A percentile compares a stretch with the other conserved stretches of the same genome.
Evolutionary conservation across 2,888 invertebrate genomes (phyloP).

Genomic region (Polydrusus cervinus): DNA sequence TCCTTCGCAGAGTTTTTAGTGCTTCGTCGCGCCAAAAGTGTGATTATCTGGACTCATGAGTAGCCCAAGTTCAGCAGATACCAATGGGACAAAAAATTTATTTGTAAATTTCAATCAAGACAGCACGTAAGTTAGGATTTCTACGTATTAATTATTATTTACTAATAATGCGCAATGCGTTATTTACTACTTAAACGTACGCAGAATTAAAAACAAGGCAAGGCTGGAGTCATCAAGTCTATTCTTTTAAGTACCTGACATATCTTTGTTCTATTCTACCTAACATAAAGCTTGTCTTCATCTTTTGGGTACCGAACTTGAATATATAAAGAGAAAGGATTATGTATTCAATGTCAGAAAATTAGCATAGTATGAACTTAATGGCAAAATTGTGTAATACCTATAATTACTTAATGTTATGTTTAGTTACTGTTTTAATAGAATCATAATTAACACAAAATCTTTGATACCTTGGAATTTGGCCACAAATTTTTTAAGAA

Average conservation of each 20-base stretch:
- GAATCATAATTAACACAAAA: neutral
- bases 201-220: conserved; percentile 12
- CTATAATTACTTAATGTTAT: conserved; percentile 1
- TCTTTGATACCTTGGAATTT: too few species aligned
- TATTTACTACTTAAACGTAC: conserved; percentile 21
- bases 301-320: conserved; percentile 20
- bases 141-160: conserved; percentile 28
- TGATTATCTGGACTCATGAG: conserved; percentile 78
- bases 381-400: conserved; percentile 23
- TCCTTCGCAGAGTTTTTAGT: conserved; percentile 55
- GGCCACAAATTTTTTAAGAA: too few species aligned
- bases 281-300: neutral
- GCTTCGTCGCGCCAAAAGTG: conserved; percentile 51
- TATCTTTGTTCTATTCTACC: conserved; percentile 13
- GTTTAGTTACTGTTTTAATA: neutral
- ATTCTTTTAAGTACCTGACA: conserved; percentile 10
- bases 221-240: neutral
- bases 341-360: conserved; percentile 38
- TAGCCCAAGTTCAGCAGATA: conserved; percentile 85
- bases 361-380: conserved; percentile 33
- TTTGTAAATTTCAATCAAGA: conserved; percentile 99
- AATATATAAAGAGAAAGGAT: conserved; percentile 43
- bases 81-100: conserved; percentile 85
- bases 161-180: conserved; percentile 27
- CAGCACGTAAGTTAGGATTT: conserved; percentile 87